These are phyloP conservation scores for Brachyptera risi DNA, from an alignment of 2,888 invertebrate genomes.

Conservation along the genomic window DNA sequence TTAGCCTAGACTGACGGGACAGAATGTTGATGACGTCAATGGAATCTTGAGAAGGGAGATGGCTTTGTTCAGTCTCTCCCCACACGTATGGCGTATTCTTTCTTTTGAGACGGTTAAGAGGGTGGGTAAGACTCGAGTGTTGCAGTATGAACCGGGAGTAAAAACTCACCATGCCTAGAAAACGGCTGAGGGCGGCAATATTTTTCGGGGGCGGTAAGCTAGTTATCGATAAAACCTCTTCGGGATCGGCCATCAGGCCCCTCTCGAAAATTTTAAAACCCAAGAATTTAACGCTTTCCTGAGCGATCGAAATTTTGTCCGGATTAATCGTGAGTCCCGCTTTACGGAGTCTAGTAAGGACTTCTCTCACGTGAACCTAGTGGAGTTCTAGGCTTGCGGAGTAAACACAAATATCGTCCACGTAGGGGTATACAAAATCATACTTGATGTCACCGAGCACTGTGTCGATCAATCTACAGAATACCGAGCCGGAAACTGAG, in stretches of 20 bases:
- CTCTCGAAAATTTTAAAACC: not conserved
- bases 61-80: too few species aligned
- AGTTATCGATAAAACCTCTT: not conserved
- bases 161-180: not conserved
- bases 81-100: too few species aligned
- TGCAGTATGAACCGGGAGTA: too few species aligned
- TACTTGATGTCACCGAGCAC: constrained; percentile 17
- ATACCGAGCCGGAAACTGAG: not conserved
- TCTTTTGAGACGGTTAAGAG: too few species aligned
- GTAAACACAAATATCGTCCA: too few species aligned
- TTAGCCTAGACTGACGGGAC: too few species aligned
- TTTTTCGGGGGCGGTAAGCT: not conserved
- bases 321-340: not conserved
- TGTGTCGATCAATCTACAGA: constrained; percentile 13
- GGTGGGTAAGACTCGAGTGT: too few species aligned
- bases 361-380: too few species aligned
- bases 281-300: not conserved
- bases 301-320: not conserved
- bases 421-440: not conserved
- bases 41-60: too few species aligned
- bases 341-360: not conserved
- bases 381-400: too few species aligned
- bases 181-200: not conserved
- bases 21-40: too few species aligned
- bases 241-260: not conserved